phyloP scores from a whole-genome alignment of 1,140 invertebrate species.

The Zelostemma sp. region DNA sequence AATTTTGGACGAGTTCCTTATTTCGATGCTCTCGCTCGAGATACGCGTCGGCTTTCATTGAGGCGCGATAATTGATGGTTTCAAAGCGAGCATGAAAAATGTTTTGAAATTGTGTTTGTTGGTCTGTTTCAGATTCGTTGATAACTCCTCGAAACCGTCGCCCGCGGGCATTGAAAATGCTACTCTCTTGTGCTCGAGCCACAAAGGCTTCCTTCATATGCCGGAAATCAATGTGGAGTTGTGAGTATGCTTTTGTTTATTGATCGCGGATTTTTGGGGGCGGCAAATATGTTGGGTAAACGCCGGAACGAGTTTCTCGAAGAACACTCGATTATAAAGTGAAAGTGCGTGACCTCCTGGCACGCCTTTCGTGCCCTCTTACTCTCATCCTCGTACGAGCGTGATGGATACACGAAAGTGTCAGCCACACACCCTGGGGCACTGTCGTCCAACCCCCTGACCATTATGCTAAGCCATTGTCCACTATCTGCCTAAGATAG shows the following conservation, averaged over 20 bases:
- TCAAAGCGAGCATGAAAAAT: neutral
- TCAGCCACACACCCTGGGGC: conserved; percentile 60
- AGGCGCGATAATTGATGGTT: neutral
- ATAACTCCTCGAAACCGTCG: conserved; percentile 50
- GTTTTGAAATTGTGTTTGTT: neutral
- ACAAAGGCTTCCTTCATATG: conserved; percentile 59
- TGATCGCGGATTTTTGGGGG: no score
- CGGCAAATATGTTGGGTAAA: no score
- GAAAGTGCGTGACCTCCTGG: conserved; percentile 60
- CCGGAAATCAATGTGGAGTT: neutral
- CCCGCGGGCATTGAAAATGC: conserved; percentile 55
- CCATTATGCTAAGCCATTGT: conserved; percentile 69
- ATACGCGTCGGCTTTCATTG: neutral
- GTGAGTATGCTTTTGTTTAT: neutral
- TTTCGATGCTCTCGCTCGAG: neutral
- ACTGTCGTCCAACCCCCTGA: conserved; percentile 55
- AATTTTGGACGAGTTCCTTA: conserved; percentile 23
- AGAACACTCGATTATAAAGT: conserved; percentile 58
- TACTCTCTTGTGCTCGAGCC: conserved; percentile 56
- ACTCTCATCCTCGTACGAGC: conserved; percentile 39
- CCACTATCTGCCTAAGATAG: conserved; percentile 69
- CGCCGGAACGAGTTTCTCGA: no score
- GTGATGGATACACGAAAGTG: conserved; percentile 66
- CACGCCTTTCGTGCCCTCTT: conserved; percentile 52
- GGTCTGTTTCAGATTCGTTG: conserved; percentile 56